Conservation (phyloP, 2,797 vertebrate genomes). For the Leptatherina wallacei region DNA sequence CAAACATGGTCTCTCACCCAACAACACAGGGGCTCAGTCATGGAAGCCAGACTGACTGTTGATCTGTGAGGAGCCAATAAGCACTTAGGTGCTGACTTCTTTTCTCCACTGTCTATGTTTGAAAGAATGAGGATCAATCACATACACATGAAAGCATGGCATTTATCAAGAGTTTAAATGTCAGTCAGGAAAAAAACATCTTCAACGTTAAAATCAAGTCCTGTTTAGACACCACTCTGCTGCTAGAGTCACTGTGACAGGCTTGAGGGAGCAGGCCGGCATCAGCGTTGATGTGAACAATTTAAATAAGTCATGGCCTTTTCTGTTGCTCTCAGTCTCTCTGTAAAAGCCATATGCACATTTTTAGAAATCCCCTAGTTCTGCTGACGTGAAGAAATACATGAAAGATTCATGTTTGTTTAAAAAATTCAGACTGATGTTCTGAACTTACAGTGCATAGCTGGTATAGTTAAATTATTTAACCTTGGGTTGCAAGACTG, state of each 20-base stretch:
- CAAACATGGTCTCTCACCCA: constrained; percentile 47
- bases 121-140: constrained; percentile 29
- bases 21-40: constrained; percentile 26
- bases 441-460: constrained; percentile 78
- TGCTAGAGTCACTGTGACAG: constrained; percentile 37
- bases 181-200: constrained; percentile 15
- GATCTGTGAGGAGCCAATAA: constrained; percentile 35
- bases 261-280: constrained; percentile 50
- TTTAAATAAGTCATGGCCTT: constrained; percentile 77
- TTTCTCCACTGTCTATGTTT: constrained; percentile 15
- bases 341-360: constrained; percentile 70
- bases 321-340: constrained; percentile 28
- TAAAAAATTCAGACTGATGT: constrained; percentile 85
- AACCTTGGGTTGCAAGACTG: constrained; percentile 64
- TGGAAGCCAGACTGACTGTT: constrained; percentile 46
- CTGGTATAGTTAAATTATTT: constrained; percentile 77
- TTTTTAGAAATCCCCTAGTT: constrained; percentile 78
- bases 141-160: constrained; percentile 4
- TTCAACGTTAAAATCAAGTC: constrained; percentile 25
- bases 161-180: constrained; percentile 31
- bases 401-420: constrained; percentile 83
- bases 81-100: constrained; percentile 47
- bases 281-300: constrained; percentile 70
- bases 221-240: constrained; percentile 3
- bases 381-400: constrained; percentile 74